phyloP scores from a whole-genome alignment of 2,888 invertebrate species.

The Cephalotes varians region DNA sequence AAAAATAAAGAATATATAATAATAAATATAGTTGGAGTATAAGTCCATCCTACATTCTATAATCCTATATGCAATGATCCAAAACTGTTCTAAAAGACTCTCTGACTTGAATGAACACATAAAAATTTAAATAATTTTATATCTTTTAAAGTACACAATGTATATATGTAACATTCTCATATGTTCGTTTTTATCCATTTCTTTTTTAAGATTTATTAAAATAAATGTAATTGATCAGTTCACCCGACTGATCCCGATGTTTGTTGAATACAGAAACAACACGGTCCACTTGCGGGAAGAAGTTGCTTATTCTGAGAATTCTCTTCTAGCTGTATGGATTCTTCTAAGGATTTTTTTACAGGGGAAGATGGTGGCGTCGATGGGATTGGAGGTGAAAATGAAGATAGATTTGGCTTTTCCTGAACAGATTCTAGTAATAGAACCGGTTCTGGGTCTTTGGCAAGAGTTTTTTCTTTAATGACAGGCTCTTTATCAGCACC shows the following conservation, averaged over 20 bases:
- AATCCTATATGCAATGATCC: not conserved
- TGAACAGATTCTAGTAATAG: not conserved
- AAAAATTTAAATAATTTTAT: not conserved
- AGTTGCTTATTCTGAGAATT: not conserved
- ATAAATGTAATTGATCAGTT: constrained; percentile 1
- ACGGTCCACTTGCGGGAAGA: constrained; percentile 50
- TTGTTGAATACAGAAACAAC: constrained; percentile 59
- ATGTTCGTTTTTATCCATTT: too few species aligned
- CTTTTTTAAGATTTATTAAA: constrained; percentile 3
- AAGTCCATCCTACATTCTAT: not conserved
- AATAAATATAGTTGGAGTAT: not conserved
- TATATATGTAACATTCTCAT: not conserved
- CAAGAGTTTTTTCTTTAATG: not conserved
- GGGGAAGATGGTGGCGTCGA: not conserved
- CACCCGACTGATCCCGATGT: constrained; percentile 58
- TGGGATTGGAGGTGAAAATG: not conserved
- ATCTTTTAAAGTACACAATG: not conserved
- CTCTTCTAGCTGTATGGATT: not conserved
- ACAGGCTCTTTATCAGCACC: constrained; percentile 63
- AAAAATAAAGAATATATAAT: not conserved
- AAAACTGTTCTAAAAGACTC: not conserved
- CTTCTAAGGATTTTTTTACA: not conserved
- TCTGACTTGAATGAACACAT: not conserved
- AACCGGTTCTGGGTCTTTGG: not conserved
- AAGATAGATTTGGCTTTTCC: not conserved